Evolutionary conservation across 2,888 invertebrate genomes (phyloP).

Genomic region (Opisthograptis luteolata): DNA sequence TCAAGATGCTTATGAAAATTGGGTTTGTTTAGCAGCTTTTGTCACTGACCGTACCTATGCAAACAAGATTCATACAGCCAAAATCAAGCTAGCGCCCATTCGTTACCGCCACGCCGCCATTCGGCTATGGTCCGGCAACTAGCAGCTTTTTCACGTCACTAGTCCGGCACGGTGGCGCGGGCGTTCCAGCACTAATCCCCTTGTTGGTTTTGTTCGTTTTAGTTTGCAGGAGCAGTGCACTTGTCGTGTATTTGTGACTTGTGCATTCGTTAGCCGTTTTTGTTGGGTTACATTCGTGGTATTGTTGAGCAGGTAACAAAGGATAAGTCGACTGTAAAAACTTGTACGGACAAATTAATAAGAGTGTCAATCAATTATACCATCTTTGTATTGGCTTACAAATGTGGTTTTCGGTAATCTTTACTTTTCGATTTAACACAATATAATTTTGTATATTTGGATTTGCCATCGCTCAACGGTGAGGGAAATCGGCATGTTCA

Average conservation of each 20-base stretch:
- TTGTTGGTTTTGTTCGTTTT: conserved; percentile 36
- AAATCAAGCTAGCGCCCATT: conserved; percentile 16
- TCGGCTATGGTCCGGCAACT: conserved; percentile 22
- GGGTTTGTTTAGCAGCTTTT: no score
- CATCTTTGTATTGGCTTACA: no score
- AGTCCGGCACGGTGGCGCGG: conserved; percentile 33
- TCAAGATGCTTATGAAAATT: no score
- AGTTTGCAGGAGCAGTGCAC: conserved; percentile 14
- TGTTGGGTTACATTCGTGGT: not conserved
- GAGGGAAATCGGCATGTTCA: no score
- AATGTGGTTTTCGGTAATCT: no score
- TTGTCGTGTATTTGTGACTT: conserved; percentile 12
- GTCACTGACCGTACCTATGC: not conserved
- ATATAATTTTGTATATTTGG: no score
- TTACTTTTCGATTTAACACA: no score
- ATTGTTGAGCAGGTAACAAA: no score
- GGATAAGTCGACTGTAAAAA: no score
- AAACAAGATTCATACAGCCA: conserved; percentile 1
- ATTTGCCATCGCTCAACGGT: no score
- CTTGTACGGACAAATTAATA: no score
- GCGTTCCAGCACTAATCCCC: conserved; percentile 33
- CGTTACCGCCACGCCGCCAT: conserved; percentile 28
- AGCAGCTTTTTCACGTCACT: conserved; percentile 40
- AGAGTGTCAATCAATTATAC: no score
- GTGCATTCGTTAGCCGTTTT: not conserved